Evolutionary conservation across 2,797 vertebrate genomes (phyloP).

Genomic region (Lates japonicus): DNA sequence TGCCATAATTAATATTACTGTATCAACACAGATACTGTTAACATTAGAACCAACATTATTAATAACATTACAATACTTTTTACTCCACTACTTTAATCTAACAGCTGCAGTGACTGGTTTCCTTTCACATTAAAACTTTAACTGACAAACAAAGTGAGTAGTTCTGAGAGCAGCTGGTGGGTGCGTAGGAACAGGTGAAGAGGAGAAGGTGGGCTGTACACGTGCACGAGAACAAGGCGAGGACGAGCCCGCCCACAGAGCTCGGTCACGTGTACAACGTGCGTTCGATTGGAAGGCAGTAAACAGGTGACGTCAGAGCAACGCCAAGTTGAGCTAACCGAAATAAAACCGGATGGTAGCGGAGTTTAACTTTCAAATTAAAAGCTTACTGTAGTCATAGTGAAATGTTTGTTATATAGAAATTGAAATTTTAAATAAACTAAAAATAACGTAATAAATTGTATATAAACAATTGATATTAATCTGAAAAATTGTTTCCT

Average conservation of each 20-base stretch:
- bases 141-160: neutral
- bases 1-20: too few relatives aligned
- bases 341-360: conserved; percentile 10
- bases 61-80: neutral
- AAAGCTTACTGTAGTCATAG: neutral
- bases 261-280: conserved; percentile 71
- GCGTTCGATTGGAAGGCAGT: conserved; percentile 71
- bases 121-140: neutral
- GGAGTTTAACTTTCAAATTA: conserved; percentile 16
- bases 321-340: conserved; percentile 7
- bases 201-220: neutral
- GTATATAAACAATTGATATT: too few relatives aligned
- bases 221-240: conserved; percentile 48
- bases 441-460: too few relatives aligned
- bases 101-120: neutral
- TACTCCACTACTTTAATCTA: too few relatives aligned
- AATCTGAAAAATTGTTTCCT: too few relatives aligned
- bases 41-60: neutral
- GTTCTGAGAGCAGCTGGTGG: neutral
- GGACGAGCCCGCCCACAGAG: conserved; percentile 59
- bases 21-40: neutral
- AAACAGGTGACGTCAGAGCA: conserved; percentile 80
- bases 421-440: too few relatives aligned
- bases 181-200: neutral
- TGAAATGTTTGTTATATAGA: too few relatives aligned